Conservation (phyloP, 2,113 vertebrate species). For the Macquaria ambigua region DNA sequence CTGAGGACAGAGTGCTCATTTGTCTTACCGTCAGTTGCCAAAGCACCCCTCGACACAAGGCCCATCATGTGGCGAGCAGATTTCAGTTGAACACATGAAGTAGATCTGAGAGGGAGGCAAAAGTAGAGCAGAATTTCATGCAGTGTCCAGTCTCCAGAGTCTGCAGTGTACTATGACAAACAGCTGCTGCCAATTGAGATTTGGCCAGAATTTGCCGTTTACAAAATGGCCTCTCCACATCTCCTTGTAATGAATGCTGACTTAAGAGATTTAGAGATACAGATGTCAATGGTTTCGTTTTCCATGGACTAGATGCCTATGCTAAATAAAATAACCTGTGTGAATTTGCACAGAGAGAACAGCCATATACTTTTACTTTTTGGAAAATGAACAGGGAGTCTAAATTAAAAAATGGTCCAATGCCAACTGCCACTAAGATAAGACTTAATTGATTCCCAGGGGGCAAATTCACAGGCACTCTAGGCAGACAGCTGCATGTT, state of each 20-base stretch:
- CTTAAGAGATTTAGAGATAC: constrained; percentile 39
- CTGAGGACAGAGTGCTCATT: constrained; percentile 12
- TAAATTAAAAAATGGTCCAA: background rate
- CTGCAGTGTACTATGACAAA: constrained; percentile 16
- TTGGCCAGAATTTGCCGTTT: constrained; percentile 44
- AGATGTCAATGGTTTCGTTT: constrained; percentile 24
- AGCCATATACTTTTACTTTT: background rate
- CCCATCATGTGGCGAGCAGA: constrained; percentile 82
- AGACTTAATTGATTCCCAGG: background rate
- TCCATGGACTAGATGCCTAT: background rate
- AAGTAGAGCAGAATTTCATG: constrained; percentile 24
- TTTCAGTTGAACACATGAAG: constrained; percentile 87
- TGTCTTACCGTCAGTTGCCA: constrained; percentile 68
- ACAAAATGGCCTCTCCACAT: constrained; percentile 47
- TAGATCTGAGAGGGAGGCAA: constrained; percentile 78
- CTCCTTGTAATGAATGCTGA: constrained; percentile 39
- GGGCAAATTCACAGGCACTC: background rate
- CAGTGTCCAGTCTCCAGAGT: constrained; percentile 5
- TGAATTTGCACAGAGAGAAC: background rate
- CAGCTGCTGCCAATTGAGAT: constrained; percentile 55
- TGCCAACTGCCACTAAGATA: background rate
- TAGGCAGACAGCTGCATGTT: background rate
- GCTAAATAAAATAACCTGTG: background rate
- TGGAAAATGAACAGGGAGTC: background rate
- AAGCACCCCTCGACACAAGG: constrained; percentile 86